phyloP scores from a whole-genome alignment of 2,797 vertebrate species.

The Pangasius macronema region DNA sequence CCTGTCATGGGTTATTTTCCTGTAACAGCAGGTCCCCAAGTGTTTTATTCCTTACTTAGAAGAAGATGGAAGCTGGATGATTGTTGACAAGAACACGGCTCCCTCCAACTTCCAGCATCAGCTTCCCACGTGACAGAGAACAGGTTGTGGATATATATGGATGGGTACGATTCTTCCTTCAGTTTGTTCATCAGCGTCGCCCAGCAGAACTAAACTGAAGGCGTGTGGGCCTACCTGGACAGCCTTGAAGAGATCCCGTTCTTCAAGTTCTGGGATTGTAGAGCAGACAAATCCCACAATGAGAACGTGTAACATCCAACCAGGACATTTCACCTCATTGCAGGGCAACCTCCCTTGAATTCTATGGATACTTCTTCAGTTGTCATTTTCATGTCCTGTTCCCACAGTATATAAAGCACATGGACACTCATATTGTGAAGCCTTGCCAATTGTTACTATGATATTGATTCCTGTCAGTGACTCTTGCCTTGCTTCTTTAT shows the following conservation, averaged over 20 bases:
- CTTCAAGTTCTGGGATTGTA: neutral
- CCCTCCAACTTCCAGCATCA: neutral
- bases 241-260: neutral
- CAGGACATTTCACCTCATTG: neutral
- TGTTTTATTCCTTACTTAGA: neutral
- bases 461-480: neutral
- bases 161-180: neutral
- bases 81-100: neutral
- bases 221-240: neutral
- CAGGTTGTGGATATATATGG: neutral
- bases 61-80: neutral
- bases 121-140: neutral
- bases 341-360: neutral
- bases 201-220: neutral
- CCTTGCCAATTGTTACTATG: neutral
- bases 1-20: neutral
- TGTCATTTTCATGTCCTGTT: neutral
- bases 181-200: neutral
- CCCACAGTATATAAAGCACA: neutral
- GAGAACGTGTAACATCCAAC: neutral
- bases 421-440: neutral
- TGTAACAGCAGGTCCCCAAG: neutral
- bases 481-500: neutral
- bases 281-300: neutral
- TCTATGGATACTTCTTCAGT: neutral